These are phyloP conservation scores for Daktulosphaira vitifoliae DNA, from an alignment of 1,140 invertebrate species.

Conservation along the genomic window DNA sequence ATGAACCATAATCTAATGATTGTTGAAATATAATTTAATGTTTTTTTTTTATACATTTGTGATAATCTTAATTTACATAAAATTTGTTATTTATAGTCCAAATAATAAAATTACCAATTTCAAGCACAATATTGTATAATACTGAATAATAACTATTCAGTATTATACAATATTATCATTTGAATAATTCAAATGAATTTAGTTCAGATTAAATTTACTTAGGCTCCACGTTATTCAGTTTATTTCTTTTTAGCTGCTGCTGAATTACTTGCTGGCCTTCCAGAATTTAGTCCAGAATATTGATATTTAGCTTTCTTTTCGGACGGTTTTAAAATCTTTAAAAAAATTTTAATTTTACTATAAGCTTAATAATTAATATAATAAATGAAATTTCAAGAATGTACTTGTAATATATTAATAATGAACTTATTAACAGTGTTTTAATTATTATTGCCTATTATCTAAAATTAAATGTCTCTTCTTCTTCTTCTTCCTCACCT, in stretches of 20 bases:
- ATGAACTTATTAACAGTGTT: too few relatives aligned
- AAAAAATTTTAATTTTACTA: too few relatives aligned
- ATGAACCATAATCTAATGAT: slow-evolving; percentile 20
- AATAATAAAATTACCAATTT: slow-evolving; percentile 24
- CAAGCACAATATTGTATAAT: slow-evolving; percentile 14
- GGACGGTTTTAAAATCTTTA: slow-evolving; percentile 94
- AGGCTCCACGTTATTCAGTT: neutral
- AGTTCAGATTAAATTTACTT: too few relatives aligned
- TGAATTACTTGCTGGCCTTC: slow-evolving; percentile 49
- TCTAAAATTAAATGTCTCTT: too few relatives aligned
- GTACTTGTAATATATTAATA: too few relatives aligned
- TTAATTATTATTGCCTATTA: too few relatives aligned
- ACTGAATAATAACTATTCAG: too few relatives aligned
- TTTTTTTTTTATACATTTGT: slow-evolving; percentile 11
- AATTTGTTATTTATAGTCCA: neutral
- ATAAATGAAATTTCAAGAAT: too few relatives aligned
- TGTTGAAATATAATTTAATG: slow-evolving; percentile 5
- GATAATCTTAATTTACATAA: neutral
- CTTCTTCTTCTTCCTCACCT: too few relatives aligned
- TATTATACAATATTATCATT: too few relatives aligned
- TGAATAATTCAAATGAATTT: neutral
- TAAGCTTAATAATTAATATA: too few relatives aligned
- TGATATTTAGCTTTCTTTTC: slow-evolving; percentile 99
- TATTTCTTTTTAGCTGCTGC: slow-evolving; percentile 24
- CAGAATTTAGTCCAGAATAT: slow-evolving; percentile 73